Evolutionary conservation across 2,797 vertebrate species (phyloP), one percentile per base, ranked within the genome.

Genomic region (Brachymystax lenok): DNA sequence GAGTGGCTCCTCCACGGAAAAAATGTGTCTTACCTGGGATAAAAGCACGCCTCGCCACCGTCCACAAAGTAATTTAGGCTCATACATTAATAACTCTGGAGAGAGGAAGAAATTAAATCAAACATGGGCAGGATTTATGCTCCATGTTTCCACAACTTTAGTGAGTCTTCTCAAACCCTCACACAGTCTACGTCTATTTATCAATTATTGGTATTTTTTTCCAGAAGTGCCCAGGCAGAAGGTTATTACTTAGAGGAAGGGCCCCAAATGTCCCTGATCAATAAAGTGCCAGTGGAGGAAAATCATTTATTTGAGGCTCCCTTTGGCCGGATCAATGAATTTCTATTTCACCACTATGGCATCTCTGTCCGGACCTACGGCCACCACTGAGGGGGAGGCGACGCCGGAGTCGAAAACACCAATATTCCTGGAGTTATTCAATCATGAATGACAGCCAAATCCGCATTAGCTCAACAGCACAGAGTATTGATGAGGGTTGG

Each of bases 41-140:
- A 80, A 88, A 86, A 87, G 84, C 77, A 24, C 4, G 68, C 84
- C 77, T 83, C 75, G 56, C 77, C 80, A 76, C 27, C 24, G 52
- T 84, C 78, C 77, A 82, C 77, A 80, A 90, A 87, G 88, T 90
- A 87, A 91, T 91, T 90, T 88, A 85, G 82, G 78, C 82, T 79
- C 71, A 74, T 76, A 70, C 84, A 86, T 92, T 85, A 90, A 91
- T 90, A 91, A 91, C 82, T 84, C 71, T 30, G 71, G 67, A 64
- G 21, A 80, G 81, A 56, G 52, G 69, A 71, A 80, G 82, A 84
- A 88, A 90, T 87, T 74, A 84, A 86, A 85, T 80, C 80, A 84
- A 89, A 89, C 75, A 81, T 59, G 54, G 74, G 56, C 61, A 84
- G 82, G 83, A 91, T 91, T 87, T 87, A 89, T 90, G 88, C 87